These are phyloP conservation scores for Trichonephila inaurata DNA, from an alignment of 1,140 invertebrate species.

Conservation along the genomic window DNA sequence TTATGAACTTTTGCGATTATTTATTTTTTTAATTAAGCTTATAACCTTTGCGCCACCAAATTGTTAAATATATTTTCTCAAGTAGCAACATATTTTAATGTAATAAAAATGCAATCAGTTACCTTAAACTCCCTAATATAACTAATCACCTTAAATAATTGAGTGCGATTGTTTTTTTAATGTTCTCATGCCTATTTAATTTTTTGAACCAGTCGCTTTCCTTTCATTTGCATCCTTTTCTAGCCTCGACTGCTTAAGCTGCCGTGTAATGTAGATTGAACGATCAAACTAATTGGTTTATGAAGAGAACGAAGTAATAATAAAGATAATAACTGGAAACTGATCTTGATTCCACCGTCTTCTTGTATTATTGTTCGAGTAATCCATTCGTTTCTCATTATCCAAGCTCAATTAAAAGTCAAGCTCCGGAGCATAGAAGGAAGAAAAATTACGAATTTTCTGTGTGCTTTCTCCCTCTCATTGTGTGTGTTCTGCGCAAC, in stretches of 20 bases:
- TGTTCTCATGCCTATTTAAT: not conserved
- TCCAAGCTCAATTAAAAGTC: not conserved
- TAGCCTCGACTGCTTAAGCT: not conserved
- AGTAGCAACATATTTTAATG: too few relatives aligned
- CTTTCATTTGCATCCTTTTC: not conserved
- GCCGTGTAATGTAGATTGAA: not conserved
- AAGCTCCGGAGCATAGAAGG: not conserved
- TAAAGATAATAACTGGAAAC: not conserved
- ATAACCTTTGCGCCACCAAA: too few relatives aligned
- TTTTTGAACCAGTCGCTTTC: not conserved
- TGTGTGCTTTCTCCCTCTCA: not conserved
- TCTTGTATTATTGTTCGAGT: not conserved
- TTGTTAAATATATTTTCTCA: too few relatives aligned
- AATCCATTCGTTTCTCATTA: constrained; percentile 16
- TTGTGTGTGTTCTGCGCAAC: constrained; percentile 6
- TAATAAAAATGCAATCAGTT: too few relatives aligned
- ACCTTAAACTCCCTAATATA: not conserved
- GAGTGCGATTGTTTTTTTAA: not conserved
- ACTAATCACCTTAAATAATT: not conserved
- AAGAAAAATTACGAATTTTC: not conserved
- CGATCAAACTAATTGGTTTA: not conserved
- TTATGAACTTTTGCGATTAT: too few relatives aligned
- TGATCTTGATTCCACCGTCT: not conserved
- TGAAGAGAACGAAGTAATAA: not conserved
- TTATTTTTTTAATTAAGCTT: too few relatives aligned